phyloP scores from a whole-genome alignment of 2,797 vertebrate species.

The Calcarius lapponicus region DNA sequence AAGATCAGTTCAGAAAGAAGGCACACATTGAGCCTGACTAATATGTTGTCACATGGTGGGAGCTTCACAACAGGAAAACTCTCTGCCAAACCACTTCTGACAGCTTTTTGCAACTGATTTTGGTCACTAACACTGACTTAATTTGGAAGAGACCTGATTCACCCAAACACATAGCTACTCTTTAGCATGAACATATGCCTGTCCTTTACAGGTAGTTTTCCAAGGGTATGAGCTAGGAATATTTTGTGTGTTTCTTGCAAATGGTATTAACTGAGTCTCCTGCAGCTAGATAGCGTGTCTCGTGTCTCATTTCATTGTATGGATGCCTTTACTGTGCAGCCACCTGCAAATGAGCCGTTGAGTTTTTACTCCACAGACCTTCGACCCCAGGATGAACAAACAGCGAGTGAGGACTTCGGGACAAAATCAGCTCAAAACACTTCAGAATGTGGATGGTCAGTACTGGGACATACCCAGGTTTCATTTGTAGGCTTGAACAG shows the following conservation, averaged over 20 bases:
- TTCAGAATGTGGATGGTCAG: neutral
- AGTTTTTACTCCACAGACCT: neutral
- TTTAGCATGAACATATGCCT: neutral
- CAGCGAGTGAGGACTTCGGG: neutral
- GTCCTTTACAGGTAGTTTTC: neutral
- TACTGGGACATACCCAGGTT: neutral
- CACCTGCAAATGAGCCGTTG: neutral
- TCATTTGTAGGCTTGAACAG: neutral
- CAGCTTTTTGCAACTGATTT: neutral
- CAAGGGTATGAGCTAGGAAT: neutral
- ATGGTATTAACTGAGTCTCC: neutral
- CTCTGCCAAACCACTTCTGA: neutral
- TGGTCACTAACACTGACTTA: neutral
- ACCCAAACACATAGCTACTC: neutral
- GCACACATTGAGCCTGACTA: neutral
- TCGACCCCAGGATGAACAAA: neutral
- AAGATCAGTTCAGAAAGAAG: neutral
- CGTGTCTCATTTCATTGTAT: neutral
- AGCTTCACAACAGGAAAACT: neutral
- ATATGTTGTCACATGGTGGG: neutral
- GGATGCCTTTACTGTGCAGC: neutral
- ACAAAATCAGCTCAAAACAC: neutral
- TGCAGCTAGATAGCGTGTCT: neutral
- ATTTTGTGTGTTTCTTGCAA: neutral
- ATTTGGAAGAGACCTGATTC: neutral